Percentiles rank a stretch among this genome's conserved stretches.
These are phyloP conservation scores for Drosophila nigricruria DNA, from an alignment of 2,888 invertebrate species.

Conservation along the genomic window DNA sequence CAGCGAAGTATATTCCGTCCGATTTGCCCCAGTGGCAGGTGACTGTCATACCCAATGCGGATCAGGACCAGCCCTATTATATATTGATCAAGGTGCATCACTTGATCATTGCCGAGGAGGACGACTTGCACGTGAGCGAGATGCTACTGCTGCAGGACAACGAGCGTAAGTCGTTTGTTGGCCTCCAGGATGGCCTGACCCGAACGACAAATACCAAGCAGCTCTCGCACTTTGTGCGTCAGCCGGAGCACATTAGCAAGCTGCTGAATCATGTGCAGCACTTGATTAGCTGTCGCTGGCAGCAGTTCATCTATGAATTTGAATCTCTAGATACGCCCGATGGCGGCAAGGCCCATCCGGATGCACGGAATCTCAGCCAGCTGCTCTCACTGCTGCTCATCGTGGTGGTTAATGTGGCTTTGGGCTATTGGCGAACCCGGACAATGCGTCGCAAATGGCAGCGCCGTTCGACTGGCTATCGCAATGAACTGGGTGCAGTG, in stretches of 20 bases:
- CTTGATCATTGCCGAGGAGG: slow-evolving; percentile 89
- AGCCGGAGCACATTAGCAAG: slow-evolving; percentile 88
- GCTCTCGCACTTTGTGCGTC: slow-evolving; percentile 87
- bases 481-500: slow-evolving; percentile 49
- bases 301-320: slow-evolving; percentile 91
- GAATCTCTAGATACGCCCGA: slow-evolving; percentile 91
- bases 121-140: slow-evolving; percentile 90
- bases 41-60: slow-evolving; percentile 88
- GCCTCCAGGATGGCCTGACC: slow-evolving; percentile 50
- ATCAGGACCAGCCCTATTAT: slow-evolving; percentile 86
- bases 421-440: slow-evolving; percentile 87
- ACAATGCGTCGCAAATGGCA: slow-evolving; percentile 54
- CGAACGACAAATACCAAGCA: slow-evolving; percentile 38
- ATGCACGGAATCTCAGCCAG: slow-evolving; percentile 79
- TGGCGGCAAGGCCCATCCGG: slow-evolving; percentile 60
- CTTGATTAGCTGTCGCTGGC: slow-evolving; percentile 91
- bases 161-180: slow-evolving; percentile 59
- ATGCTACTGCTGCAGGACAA: slow-evolving; percentile 88
- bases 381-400: slow-evolving; percentile 88
- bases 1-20: slow-evolving; percentile 91
- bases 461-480: slow-evolving; percentile 54
- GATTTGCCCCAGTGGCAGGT: slow-evolving; percentile 93
- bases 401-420: slow-evolving; percentile 88
- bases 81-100: slow-evolving; percentile 91
- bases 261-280: slow-evolving; percentile 89